Conservation (phyloP, 2,797 vertebrate genomes). For the Buceros bicornis region DNA sequence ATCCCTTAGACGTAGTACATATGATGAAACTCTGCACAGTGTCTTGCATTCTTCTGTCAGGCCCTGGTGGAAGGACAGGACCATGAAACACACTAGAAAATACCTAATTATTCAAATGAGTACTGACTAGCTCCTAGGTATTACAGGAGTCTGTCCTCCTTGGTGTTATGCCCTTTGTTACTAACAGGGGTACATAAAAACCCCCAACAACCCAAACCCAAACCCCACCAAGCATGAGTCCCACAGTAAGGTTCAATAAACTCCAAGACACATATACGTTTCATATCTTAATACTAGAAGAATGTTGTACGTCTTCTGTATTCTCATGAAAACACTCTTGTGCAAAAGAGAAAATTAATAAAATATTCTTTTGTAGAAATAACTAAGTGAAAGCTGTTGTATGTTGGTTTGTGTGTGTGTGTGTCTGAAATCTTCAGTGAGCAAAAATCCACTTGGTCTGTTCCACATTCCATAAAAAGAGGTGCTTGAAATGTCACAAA, state of each 20-base stretch:
- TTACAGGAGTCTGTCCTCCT: too few species aligned
- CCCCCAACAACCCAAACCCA: not conserved
- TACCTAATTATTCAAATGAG: not conserved
- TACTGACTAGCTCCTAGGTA: not conserved
- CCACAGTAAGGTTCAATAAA: not conserved
- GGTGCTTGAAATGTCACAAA: not conserved
- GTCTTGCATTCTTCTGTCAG: not conserved
- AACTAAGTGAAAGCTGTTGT: not conserved
- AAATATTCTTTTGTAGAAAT: not conserved
- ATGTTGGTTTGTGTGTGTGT: not conserved
- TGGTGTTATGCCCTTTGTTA: not conserved
- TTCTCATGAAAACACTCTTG: not conserved
- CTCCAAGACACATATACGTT: not conserved
- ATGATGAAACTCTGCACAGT: fast-evolving
- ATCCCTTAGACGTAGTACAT: not conserved
- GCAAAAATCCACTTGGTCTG: not conserved
- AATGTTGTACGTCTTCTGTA: not conserved
- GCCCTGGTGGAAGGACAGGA: not conserved
- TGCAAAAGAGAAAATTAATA: not conserved
- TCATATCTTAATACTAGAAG: not conserved
- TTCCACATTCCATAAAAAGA: not conserved
- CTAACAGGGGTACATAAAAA: not conserved
- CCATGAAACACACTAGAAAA: not conserved
- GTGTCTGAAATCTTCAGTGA: not conserved
- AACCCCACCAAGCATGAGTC: not conserved